Percentiles rank a stretch among this genome's conserved stretches.
Conservation (phyloP, 2,888 invertebrate genomes). For the Trisateles emortualis region DNA sequence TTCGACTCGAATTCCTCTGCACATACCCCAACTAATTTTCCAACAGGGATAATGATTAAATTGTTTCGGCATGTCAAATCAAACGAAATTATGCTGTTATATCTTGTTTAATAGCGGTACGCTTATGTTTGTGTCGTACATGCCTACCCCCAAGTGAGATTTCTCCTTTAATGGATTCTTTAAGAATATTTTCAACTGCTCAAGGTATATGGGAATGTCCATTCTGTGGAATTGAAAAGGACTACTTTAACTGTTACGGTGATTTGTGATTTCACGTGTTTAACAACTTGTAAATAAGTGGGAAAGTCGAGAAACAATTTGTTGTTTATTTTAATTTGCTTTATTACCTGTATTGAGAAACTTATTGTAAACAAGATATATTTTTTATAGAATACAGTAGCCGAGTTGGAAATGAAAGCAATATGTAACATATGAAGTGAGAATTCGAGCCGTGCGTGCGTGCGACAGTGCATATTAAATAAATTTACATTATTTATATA, state of each 20-base stretch:
- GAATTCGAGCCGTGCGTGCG: no score
- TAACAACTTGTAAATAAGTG: background rate
- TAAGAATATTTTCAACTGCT: constrained; percentile 47
- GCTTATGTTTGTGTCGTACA: constrained; percentile 74
- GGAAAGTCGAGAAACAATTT: no score
- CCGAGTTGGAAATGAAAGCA: no score
- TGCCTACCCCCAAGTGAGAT: constrained; percentile 72
- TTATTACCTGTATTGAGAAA: no score
- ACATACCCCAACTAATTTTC: constrained; percentile 66
- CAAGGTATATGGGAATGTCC: constrained; percentile 19
- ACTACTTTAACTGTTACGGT: background rate
- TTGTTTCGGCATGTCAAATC: constrained; percentile 87
- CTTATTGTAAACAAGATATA: no score
- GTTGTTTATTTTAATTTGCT: no score
- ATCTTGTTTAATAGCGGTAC: constrained; percentile 83
- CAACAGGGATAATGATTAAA: constrained; percentile 83
- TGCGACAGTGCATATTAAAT: no score
- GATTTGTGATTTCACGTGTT: constrained; percentile 25
- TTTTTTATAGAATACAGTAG: no score
- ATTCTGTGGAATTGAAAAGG: background rate
- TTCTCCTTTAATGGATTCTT: constrained; percentile 68
- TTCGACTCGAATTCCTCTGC: constrained; percentile 50
- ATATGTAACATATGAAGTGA: no score
- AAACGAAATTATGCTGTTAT: constrained; percentile 87
- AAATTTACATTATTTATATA: no score